phyloP scores from a whole-genome alignment of 2,797 vertebrate species.

The Discoglossus pictus region DNA sequence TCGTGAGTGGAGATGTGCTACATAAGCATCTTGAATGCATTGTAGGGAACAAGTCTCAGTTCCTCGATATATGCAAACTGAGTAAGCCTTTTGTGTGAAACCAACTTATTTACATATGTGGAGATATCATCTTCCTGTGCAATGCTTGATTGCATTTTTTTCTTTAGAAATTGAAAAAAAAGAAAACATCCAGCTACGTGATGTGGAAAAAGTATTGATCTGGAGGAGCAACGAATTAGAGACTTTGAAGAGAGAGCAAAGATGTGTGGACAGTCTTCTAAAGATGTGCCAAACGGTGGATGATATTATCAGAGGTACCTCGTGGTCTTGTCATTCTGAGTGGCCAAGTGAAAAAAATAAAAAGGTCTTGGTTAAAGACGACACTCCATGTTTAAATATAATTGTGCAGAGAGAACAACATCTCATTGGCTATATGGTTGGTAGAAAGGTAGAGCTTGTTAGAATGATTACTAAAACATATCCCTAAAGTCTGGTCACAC shows the following conservation, averaged over 20 bases:
- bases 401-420: no score
- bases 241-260: constrained; percentile 66
- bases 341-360: no score
- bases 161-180: constrained; percentile 55
- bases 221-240: constrained; percentile 67
- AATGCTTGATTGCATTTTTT: neutral
- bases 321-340: no score
- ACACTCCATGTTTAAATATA: no score
- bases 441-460: no score
- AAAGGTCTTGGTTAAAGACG: no score
- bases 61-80: constrained; percentile 72
- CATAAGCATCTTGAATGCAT: constrained; percentile 73
- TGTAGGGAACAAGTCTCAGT: constrained; percentile 55
- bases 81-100: constrained; percentile 71
- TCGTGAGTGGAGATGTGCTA: constrained; percentile 66
- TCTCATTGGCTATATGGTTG: no score
- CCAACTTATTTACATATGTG: neutral
- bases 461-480: no score
- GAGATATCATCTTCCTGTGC: neutral
- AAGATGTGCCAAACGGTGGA: constrained; percentile 74
- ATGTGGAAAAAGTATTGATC: constrained; percentile 62
- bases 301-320: constrained; percentile 76
- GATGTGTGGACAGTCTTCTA: constrained; percentile 73
- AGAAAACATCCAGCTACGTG: fast-evolving
- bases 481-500: no score